A percentile compares a stretch with the other conserved stretches of the same genome.
phyloP scores from a whole-genome alignment of 2,797 vertebrate genomes.

The Fistularia tabacaria region DNA sequence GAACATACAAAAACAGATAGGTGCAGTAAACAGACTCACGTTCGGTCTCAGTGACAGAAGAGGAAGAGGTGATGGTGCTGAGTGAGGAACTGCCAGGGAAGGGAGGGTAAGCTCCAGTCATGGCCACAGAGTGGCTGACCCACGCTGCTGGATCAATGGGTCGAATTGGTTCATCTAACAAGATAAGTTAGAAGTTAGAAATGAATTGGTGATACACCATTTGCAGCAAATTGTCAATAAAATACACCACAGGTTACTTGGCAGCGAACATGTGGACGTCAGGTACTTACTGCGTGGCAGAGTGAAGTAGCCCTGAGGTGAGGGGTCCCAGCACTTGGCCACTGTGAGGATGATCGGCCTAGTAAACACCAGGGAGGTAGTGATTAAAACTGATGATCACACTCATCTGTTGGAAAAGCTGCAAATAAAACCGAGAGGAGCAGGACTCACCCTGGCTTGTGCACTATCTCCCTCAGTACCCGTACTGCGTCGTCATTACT shows the following conservation, averaged over 20 bases:
- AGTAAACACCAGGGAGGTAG: constrained; percentile 6
- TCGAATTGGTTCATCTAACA: constrained; percentile 85
- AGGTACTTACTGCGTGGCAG: constrained; percentile 85
- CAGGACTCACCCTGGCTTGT: constrained; percentile 85
- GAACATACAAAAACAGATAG: background rate
- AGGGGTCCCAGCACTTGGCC: constrained; percentile 92
- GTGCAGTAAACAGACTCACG: constrained; percentile 55
- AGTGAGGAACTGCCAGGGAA: constrained; percentile 87
- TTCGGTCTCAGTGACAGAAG: constrained; percentile 83
- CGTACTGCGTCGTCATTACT: constrained; percentile 90
- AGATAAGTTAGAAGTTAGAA: background rate
- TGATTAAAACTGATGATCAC: background rate
- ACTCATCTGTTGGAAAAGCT: background rate
- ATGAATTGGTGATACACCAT: background rate
- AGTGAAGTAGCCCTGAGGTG: constrained; percentile 91
- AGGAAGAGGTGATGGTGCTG: constrained; percentile 89
- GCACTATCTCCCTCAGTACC: constrained; percentile 88
- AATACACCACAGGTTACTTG: background rate
- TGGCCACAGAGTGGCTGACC: constrained; percentile 87
- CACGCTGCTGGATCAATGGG: constrained; percentile 91
- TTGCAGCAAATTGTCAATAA: background rate
- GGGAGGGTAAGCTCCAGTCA: constrained; percentile 83
- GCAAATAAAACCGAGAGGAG: too few relatives aligned
- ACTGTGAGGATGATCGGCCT: constrained; percentile 91
- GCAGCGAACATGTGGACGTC: fast-evolving